Evolutionary conservation across 2,113 vertebrate genomes (phyloP).

Genomic region (Scomber japonicus): DNA sequence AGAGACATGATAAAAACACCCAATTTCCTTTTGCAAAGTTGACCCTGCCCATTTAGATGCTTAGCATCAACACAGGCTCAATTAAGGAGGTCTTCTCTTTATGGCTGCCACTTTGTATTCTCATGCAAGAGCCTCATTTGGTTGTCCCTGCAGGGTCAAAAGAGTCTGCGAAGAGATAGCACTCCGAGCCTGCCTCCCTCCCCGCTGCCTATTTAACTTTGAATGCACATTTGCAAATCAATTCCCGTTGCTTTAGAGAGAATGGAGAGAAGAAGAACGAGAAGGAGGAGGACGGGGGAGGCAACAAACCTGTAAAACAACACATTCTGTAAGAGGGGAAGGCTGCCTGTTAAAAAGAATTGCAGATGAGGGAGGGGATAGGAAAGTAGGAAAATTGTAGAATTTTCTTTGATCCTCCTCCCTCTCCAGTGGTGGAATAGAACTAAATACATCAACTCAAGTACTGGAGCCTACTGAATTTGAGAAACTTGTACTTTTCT

Average conservation of each 20-base stretch:
- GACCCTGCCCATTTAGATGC: slow-evolving; percentile 67
- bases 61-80: slow-evolving; percentile 64
- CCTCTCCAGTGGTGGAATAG: background rate
- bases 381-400: slow-evolving; percentile 53
- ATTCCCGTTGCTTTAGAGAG: slow-evolving; percentile 75
- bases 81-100: slow-evolving; percentile 74
- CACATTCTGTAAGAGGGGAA: slow-evolving; percentile 56
- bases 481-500: too few species aligned
- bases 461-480: too few species aligned
- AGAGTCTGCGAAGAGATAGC: slow-evolving; percentile 64
- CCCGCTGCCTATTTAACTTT: slow-evolving; percentile 75
- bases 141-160: slow-evolving; percentile 73
- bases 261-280: slow-evolving; percentile 49
- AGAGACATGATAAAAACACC: slow-evolving; percentile 63
- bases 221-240: slow-evolving; percentile 86
- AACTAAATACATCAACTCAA: background rate
- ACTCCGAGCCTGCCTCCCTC: slow-evolving; percentile 46
- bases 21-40: slow-evolving; percentile 76
- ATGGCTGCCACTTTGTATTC: slow-evolving; percentile 76
- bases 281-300: slow-evolving; percentile 44
- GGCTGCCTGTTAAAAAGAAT: slow-evolving; percentile 58
- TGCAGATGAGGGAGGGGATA: slow-evolving; percentile 71
- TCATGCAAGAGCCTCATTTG: slow-evolving; percentile 81
- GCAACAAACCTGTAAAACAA: slow-evolving; percentile 76
- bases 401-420: slow-evolving; percentile 39